Evolutionary conservation across 2,113 vertebrate species (phyloP).

Genomic region (Nycticryphes semicollaris): DNA sequence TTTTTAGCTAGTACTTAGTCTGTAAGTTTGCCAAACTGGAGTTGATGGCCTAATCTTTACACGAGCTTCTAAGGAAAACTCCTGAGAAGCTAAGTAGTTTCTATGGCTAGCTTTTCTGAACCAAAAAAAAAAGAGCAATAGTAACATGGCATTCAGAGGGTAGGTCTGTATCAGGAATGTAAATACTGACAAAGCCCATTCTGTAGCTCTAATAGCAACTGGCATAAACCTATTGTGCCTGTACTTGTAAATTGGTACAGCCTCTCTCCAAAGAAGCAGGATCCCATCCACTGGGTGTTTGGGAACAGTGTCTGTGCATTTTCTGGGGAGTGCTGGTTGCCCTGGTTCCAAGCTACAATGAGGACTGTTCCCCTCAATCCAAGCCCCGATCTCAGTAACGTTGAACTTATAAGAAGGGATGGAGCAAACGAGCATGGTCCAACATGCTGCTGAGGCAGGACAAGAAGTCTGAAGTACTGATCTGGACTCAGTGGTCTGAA

Average conservation of each 20-base stretch:
- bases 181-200: not conserved
- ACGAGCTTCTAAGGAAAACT: not conserved
- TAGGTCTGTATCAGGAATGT: not conserved
- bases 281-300: not conserved
- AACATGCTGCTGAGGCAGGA: not conserved
- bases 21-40: not conserved
- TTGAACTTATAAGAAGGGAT: not conserved
- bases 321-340: not conserved
- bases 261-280: not conserved
- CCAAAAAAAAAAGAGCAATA: not conserved
- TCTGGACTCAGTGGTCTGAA: not conserved
- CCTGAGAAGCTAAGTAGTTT: not conserved
- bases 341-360: not conserved
- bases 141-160: not conserved
- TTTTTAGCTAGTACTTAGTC: not conserved
- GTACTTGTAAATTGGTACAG: not conserved
- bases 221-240: not conserved
- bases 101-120: not conserved
- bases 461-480: not conserved
- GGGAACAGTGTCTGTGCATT: not conserved
- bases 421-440: accelerated
- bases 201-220: not conserved
- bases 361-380: accelerated
- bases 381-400: not conserved
- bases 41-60: not conserved